Base-by-base conservation (phyloP, 2,113 vertebrate genomes). In the Archilochus colubris region DNA sequence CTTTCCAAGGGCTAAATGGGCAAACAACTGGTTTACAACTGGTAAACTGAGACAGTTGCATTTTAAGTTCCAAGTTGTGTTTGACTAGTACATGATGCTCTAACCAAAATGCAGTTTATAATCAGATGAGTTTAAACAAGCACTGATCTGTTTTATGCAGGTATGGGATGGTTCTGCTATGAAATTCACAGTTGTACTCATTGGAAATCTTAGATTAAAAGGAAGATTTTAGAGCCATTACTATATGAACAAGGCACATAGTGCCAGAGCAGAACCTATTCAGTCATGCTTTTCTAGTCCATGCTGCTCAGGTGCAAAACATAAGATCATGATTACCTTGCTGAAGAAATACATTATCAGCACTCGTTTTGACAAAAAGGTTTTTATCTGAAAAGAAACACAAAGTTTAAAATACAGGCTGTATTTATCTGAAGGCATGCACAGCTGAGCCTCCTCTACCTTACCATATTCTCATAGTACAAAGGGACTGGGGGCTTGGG, bases 271-370 rank as follows among this genome's bases (percentile, higher is more conserved):
- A 88, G 58, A 82, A 76, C 27, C 38, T 19, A 21, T 14, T 11
- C 0, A 2, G 62, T 55, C 28, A 14, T 6, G 6, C 21, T 24
- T 31, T 85, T 73, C 24, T 30, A 69, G 54, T 33, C 50, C 11
- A 9, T 5, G 21, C 68, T 53, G 46, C 24, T 72, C 62, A 86
- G 66, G n/a, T 6, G 55, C 70, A 91, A 91, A 7, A 50, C 36
- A 31, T 4, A 64, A 19, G 50, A 81, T 67, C 10, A 54, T 43
- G 31, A 98, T 99, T 98, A 99, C 99, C 99, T 99, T 99, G 96
- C 98, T 99, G 98, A 99, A 99, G 96, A 99, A 98, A 98, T 99
- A 99, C 98, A 99, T 98, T 96, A 99, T 98, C 98, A 99, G 97
- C 53, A 97, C 98, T 82, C 99, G 98, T 97, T 98, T 99, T 91